phyloP scores from a whole-genome alignment of 2,113 vertebrate species.

The Tyrannus savana region DNA sequence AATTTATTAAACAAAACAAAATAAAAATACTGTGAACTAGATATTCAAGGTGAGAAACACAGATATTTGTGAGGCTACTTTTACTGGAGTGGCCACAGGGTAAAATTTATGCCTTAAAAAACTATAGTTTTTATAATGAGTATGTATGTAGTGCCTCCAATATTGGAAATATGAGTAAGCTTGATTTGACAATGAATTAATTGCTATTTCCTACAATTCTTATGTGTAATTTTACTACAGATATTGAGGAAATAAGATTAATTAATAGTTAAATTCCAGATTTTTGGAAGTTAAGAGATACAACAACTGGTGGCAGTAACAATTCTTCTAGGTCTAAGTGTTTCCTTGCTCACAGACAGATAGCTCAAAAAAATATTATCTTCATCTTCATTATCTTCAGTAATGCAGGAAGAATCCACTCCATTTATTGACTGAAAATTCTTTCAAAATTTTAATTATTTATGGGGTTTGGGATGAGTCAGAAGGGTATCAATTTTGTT shows the following conservation, averaged over 20 bases:
- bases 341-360: background rate
- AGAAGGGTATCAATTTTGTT: background rate
- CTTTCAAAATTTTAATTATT: background rate
- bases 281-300: background rate
- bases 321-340: background rate
- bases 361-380: background rate
- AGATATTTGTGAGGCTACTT: background rate
- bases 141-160: background rate
- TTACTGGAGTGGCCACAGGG: background rate
- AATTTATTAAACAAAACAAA: background rate
- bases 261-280: background rate
- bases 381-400: background rate
- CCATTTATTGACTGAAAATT: background rate
- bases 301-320: background rate
- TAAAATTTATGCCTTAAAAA: background rate
- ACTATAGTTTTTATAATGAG: background rate
- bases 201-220: background rate
- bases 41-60: background rate
- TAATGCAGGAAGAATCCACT: background rate
- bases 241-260: background rate
- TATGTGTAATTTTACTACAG: background rate
- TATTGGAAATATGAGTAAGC: background rate
- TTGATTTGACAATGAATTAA: background rate
- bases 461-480: background rate
- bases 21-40: background rate